Base-by-base conservation (phyloP, 2,888 invertebrate genomes). In the Mellilla xanthometata region DNA sequence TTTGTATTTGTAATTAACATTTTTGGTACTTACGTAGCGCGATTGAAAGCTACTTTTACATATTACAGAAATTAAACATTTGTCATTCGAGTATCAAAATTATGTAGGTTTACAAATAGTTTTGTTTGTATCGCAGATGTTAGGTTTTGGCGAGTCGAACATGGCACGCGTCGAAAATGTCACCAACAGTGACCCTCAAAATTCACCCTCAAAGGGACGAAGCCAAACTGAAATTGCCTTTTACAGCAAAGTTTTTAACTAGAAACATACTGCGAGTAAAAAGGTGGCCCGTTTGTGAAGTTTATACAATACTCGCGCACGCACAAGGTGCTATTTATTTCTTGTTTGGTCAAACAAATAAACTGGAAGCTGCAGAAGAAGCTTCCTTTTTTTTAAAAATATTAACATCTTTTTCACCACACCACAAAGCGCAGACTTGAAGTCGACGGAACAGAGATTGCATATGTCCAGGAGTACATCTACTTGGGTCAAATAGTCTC, bases 161-260 rank as follows among this genome's bases (percentile, higher is more conserved):
- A 53, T 57, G 54, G 40, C 39, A 44, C 49, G 46, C 45, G 49
- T 50, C 51, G 44, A 49, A 50, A 33, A 48, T 69, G 72, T 73
- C 72, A 69, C 52, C 51, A 59, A 54, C 75, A 76, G 55, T 58
- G 56, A 46, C 58, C 60, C 63, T 66, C 67, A 66, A 71, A 75
- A 70, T 66, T 64, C 63, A 61, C 55, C 61, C 58, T 68, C 69
- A 69, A 72, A 72, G 66, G 65, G 60, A 54, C 64, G 54, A 47
- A 53, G 56, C 56, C 36, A 60, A 64, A 59, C 62, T 63, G 56
- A 68, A 69, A 66, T 61, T 58, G 62, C 63, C 66, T 69, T 65
- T 49, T 38, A 58, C 58, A 61, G 64, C 58, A 61, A 62, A 62
- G 58, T 54, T 48, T 47, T 41, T 47, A 47, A 49, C 49, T 45